A percentile compares a stretch with the other conserved stretches of the same genome.
Evolutionary conservation across 1,140 invertebrate genomes (phyloP).

Genomic region (Trachymyrmex septentrionalis): DNA sequence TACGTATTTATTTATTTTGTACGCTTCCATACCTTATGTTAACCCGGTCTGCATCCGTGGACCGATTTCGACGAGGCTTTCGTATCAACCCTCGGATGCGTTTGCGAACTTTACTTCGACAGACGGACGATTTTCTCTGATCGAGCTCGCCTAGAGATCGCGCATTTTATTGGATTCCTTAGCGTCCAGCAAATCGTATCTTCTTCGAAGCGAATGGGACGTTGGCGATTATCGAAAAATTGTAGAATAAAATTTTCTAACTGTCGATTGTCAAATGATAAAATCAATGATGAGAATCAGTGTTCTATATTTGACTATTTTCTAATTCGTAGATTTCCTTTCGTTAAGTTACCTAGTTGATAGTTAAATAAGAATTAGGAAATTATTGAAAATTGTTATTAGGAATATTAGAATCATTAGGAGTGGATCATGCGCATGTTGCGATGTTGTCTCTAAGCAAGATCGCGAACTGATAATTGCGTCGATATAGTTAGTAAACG

Average conservation of each 20-base stretch:
- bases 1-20: conserved; percentile 54
- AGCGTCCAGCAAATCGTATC: background rate
- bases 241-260: background rate
- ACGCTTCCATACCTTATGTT: conserved; percentile 41
- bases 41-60: background rate
- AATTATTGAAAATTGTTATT: conserved; percentile 45
- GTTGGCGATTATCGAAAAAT: background rate
- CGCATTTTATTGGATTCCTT: background rate
- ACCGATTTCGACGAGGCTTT: conserved; percentile 11
- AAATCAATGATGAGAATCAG: background rate
- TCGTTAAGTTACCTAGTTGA: conserved; percentile 9
- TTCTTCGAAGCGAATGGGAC: background rate
- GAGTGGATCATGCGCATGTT: conserved; percentile 14
- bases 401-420: conserved; percentile 15
- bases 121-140: background rate
- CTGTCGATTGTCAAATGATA: background rate
- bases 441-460: background rate
- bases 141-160: background rate
- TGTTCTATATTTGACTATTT: conserved; percentile 31
- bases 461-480: background rate
- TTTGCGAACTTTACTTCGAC: background rate
- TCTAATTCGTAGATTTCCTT: conserved; percentile 37
- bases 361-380: conserved; percentile 23
- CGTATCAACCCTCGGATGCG: conserved; percentile 52
- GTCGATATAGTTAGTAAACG: background rate